Base-by-base conservation (phyloP, 2,888 invertebrate genomes). In the Andrena dorsata region DNA sequence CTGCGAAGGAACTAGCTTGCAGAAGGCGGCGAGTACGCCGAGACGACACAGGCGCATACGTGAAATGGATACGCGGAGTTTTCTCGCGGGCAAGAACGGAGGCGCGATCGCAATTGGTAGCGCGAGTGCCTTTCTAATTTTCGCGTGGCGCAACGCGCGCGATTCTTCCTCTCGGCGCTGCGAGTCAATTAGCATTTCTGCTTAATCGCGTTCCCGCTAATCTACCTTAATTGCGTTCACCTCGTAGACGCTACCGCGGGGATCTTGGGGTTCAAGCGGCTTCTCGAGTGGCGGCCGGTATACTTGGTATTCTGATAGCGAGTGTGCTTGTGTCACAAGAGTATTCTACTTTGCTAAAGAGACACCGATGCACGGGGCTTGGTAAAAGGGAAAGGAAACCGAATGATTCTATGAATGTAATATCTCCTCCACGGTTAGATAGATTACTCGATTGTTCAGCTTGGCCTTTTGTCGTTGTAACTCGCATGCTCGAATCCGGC, bases 111-210 rank as follows among this genome's bases (percentile, higher is more conserved):
- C 84, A 82, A 88, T 87, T 86, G 86, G 79, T 82, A 84, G 84
- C 47, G 75, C 75, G 72, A 84, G 73, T 80, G 86, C 88, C 89
- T 89, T 89, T 89, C 89, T 86, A 88, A 88, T 88, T 89, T 88
- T 88, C 88, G 83, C 82, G 63, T 86, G 86, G 80, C 85, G 88
- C 83, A 88, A 88, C 83, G 58, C 76, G 58, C 76, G 74, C 66
- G 83, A 78, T 77, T 81, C 78, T 76, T 78, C 76, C 79, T 65
- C 71, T 30, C 76, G 23, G n/a, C 65, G 51, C 73, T 56, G 26
- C 80, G 69, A 66, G 70, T 81, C 81, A 78, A 88, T 88, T 84
- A 85, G 84, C 86, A 84, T 88, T 82, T 82, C 82, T 80, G 73
- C 70, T 82, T 85, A 84, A 87, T 89, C 87, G 80, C 74, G 63